Evolutionary conservation across 2,888 invertebrate species (phyloP).

Genomic region (Caenorhabditis sp.): DNA sequence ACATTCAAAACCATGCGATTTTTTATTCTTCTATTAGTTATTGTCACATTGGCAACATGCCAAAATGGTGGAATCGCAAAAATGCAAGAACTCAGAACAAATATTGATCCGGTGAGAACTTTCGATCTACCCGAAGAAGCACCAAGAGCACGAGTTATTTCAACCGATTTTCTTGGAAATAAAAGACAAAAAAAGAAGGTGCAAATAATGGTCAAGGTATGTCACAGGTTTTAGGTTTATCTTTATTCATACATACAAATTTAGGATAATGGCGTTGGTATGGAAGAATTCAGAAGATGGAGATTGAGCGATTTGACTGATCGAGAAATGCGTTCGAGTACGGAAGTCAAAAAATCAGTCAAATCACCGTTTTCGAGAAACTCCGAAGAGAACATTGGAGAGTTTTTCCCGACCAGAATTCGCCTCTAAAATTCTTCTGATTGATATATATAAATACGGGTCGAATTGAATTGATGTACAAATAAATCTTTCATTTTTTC

Average conservation of each 20-base stretch:
- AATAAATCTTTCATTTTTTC: too few species aligned
- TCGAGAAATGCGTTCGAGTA: constrained; percentile 31
- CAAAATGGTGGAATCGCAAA: constrained; percentile 22
- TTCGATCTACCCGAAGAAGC: constrained; percentile 40
- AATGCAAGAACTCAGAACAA: constrained; percentile 17
- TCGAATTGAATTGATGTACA: too few species aligned
- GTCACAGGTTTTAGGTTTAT: neutral
- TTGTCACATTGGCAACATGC: neutral
- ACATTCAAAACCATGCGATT: neutral
- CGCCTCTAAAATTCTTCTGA: too few species aligned
- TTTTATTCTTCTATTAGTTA: neutral
- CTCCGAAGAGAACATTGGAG: constrained; percentile 27
- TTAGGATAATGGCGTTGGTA: neutral
- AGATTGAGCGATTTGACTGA: constrained; percentile 27
- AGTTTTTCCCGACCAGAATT: constrained; percentile 30
- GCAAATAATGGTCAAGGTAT: constrained; percentile 3
- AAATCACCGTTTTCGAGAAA: constrained; percentile 13
- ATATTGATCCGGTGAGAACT: constrained; percentile 23
- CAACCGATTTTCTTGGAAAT: constrained; percentile 18
- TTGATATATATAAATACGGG: too few species aligned
- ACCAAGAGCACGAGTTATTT: constrained; percentile 34
- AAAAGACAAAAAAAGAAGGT: constrained; percentile 19
- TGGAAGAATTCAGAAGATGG: constrained; percentile 33
- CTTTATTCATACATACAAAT: too few species aligned
- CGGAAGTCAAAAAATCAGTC: constrained; percentile 29